A percentile compares a stretch with the other conserved stretches of the same genome.
Conservation (phyloP, 2,888 invertebrate genomes). For the Tipula vernalis region DNA sequence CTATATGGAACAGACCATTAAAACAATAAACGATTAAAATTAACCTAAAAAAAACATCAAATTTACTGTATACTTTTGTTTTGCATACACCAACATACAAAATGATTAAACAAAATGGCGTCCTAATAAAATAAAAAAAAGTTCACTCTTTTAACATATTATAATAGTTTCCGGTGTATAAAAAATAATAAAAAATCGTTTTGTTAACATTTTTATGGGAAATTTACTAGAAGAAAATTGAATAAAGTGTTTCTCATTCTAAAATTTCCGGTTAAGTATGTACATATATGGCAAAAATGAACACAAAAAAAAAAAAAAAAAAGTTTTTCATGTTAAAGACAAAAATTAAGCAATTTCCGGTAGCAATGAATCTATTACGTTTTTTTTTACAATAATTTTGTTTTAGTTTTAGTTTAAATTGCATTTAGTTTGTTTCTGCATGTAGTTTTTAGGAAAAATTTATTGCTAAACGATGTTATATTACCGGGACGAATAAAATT, state of each 20-base stretch:
- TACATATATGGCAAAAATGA: background rate
- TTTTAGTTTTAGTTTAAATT: background rate
- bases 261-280: background rate
- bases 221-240: background rate
- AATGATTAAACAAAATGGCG: background rate
- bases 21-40: background rate
- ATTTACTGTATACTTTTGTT: background rate
- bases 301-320: background rate
- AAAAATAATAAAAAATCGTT: background rate
- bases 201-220: background rate
- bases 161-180: background rate
- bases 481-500: background rate
- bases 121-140: background rate
- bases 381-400: background rate
- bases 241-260: background rate
- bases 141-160: background rate
- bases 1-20: background rate
- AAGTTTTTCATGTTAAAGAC: background rate
- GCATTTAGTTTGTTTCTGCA: background rate
- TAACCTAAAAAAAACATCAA: background rate
- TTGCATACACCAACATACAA: background rate
- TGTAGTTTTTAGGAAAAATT: background rate
- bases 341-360: background rate
- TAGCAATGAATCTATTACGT: background rate
- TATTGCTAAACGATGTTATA: background rate